These are phyloP conservation scores for Limenitis camilla DNA, from an alignment of 2,888 invertebrate species.

Conservation along the genomic window DNA sequence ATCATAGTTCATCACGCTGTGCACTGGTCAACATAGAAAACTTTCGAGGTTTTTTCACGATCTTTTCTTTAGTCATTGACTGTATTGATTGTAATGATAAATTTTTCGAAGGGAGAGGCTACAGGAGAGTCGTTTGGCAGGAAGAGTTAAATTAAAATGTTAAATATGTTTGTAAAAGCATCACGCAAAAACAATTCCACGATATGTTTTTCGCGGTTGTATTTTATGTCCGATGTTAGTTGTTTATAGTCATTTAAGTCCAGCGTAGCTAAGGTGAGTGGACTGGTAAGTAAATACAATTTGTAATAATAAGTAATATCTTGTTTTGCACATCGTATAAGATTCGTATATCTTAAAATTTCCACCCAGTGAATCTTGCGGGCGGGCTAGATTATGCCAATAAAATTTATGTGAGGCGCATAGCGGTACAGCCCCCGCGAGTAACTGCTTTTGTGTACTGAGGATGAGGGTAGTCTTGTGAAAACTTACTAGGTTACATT, in stretches of 20 bases:
- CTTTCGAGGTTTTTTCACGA: too few species aligned
- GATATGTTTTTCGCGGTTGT: too few species aligned
- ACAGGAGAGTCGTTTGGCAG: too few species aligned
- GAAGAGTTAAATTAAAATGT: too few species aligned
- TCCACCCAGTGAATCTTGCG: slow-evolving; percentile 72
- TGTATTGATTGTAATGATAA: too few species aligned
- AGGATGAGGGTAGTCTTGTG: background rate
- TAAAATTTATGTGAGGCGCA: slow-evolving; percentile 69
- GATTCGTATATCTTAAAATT: slow-evolving; percentile 72
- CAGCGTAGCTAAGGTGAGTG: background rate
- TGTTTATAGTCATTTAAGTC: background rate
- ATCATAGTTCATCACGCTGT: too few species aligned
- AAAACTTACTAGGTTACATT: background rate
- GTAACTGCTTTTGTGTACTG: background rate
- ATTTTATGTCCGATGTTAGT: too few species aligned
- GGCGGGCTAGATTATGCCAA: slow-evolving; percentile 62
- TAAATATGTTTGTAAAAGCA: too few species aligned
- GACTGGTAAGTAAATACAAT: background rate
- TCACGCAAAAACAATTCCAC: too few species aligned
- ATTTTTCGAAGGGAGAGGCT: too few species aligned
- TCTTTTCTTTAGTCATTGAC: too few species aligned
- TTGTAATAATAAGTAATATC: background rate
- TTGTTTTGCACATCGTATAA: slow-evolving; percentile 43
- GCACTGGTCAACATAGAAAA: too few species aligned
- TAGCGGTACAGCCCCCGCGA: slow-evolving; percentile 27